Conservation (phyloP, 2,888 invertebrate genomes). For the Hirtodrosophila cameraria region DNA sequence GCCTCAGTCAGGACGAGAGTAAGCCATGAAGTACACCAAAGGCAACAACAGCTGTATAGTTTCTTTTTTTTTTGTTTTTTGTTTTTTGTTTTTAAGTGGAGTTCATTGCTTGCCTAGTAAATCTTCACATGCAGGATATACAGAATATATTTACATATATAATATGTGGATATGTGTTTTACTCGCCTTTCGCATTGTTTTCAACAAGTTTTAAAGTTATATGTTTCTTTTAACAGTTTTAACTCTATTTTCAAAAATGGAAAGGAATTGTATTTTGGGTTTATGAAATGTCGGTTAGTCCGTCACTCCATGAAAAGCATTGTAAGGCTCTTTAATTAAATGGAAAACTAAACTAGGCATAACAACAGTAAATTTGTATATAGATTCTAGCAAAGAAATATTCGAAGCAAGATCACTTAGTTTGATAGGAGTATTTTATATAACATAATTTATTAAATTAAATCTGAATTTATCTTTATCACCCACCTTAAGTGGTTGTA, state of each 20-base stretch:
- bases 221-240: slow-evolving; percentile 13
- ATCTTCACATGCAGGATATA: background rate
- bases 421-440: no score
- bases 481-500: no score
- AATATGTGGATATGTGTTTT: slow-evolving; percentile 11
- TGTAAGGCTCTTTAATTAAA: no score
- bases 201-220: slow-evolving; percentile 27
- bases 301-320: no score
- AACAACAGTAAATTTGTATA: no score
- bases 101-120: slow-evolving; percentile 53
- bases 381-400: no score
- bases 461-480: no score
- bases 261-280: background rate
- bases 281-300: no score
- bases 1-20: slow-evolving; percentile 23
- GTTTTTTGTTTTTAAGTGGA: slow-evolving; percentile 22
- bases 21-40: slow-evolving; percentile 22
- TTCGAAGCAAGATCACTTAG: no score
- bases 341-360: no score
- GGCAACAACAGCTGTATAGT: slow-evolving; percentile 25
- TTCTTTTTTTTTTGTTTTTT: slow-evolving; percentile 14
- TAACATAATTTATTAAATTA: no score
- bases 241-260: no score
- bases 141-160: slow-evolving; percentile 15
- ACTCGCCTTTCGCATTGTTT: slow-evolving; percentile 28